Conservation (phyloP, 2,888 invertebrate genomes). For the Dimorphilus gyrociliatus region DNA sequence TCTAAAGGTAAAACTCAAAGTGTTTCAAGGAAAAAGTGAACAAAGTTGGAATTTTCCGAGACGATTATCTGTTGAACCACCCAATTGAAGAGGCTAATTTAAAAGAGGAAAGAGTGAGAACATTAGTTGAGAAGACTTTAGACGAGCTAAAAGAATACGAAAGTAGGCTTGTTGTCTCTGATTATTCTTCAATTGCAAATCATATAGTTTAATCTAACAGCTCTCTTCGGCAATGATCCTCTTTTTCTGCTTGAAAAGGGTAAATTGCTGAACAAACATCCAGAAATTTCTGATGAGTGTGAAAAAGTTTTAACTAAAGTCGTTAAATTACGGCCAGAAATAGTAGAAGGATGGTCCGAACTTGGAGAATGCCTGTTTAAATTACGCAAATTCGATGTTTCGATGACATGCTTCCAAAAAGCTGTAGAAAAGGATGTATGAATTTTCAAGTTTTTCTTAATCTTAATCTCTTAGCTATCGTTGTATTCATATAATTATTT, state of each 20-base stretch:
- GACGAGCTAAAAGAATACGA: constrained; percentile 50
- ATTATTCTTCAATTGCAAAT: not conserved
- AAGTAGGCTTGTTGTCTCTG: constrained; percentile 38
- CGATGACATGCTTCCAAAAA: too few species aligned
- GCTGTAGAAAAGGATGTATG: too few species aligned
- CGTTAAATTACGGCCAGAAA: constrained; percentile 62
- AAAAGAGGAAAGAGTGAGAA: constrained; percentile 49
- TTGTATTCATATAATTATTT: too few species aligned
- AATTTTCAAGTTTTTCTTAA: too few species aligned
- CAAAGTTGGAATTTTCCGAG: constrained; percentile 51
- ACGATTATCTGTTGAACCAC: constrained; percentile 61
- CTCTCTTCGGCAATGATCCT: not conserved
- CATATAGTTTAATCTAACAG: not conserved
- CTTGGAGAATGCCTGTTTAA: constrained; percentile 74
- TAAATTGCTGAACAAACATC: too few species aligned
- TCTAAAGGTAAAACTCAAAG: too few species aligned
- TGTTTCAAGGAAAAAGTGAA: constrained; percentile 49
- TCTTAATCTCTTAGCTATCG: too few species aligned
- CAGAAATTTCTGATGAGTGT: too few species aligned
- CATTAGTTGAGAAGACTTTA: constrained; percentile 47
- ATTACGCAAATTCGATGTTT: too few species aligned
- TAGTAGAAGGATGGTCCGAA: constrained; percentile 71
- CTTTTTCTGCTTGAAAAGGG: not conserved
- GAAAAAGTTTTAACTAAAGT: constrained; percentile 61
- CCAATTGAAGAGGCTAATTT: constrained; percentile 50